Conservation (phyloP, 2,797 vertebrate species). For the Pagetopsis macropterus region DNA sequence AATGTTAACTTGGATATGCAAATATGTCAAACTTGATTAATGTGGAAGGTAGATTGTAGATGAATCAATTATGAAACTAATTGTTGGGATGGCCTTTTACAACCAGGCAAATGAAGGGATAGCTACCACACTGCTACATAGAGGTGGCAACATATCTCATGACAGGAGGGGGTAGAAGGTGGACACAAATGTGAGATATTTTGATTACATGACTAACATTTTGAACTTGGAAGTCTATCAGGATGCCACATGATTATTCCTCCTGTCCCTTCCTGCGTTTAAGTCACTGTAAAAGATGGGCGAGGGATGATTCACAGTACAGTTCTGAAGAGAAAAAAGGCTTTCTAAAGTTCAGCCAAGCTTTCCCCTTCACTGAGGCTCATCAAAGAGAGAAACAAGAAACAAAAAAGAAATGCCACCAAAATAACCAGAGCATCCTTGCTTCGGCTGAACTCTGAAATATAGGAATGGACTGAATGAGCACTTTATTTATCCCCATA, state of each 20-base stretch:
- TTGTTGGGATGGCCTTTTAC: not conserved
- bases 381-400: not conserved
- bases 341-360: not conserved
- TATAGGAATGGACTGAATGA: not conserved
- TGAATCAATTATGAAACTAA: not conserved
- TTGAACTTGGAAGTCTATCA: not conserved
- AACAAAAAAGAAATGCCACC: not conserved
- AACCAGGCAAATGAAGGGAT: not conserved
- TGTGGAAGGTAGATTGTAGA: not conserved
- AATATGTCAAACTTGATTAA: not conserved
- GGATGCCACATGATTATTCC: not conserved
- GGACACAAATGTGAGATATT: not conserved
- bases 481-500: not conserved
- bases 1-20: not conserved
- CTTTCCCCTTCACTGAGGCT: not conserved
- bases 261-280: not conserved
- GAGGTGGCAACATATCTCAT: not conserved
- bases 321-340: not conserved
- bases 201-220: not conserved
- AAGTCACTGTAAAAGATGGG: not conserved
- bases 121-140: accelerated
- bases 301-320: not conserved
- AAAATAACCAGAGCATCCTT: not conserved
- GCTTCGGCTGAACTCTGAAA: not conserved
- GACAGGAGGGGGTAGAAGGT: not conserved